A percentile compares a stretch with the other conserved stretches of the same genome.
Evolutionary conservation across 2,113 vertebrate species (phyloP).

Genomic region (Phalacrocorax brasilianus): DNA sequence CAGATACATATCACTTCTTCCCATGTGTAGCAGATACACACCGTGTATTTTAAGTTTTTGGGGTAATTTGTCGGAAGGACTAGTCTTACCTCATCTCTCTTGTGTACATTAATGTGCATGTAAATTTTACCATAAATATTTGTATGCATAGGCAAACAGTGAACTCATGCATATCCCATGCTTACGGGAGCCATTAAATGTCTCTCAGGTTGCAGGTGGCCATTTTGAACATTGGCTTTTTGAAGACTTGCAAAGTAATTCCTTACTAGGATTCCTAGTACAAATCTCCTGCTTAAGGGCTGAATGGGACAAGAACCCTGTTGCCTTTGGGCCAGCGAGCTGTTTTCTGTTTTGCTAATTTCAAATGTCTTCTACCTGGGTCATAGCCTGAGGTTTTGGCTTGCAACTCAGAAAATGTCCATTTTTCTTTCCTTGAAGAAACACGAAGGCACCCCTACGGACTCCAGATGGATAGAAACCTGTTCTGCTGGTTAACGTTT

Average conservation of each 20-base stretch:
- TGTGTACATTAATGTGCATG: background rate
- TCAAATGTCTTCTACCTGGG: background rate
- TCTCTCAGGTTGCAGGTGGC: background rate
- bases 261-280: background rate
- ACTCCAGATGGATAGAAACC: background rate
- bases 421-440: background rate
- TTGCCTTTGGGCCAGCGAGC: background rate
- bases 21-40: background rate
- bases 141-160: background rate
- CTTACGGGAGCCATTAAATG: background rate
- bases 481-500: background rate
- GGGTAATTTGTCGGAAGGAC: background rate
- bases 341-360: background rate
- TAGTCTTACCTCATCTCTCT: background rate
- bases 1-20: background rate
- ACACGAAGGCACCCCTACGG: background rate
- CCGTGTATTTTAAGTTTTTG: background rate
- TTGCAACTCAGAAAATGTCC: background rate
- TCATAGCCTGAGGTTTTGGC: background rate
- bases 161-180: background rate
- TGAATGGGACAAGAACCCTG: background rate
- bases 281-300: background rate
- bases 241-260: background rate
- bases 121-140: slow-evolving; percentile 16
- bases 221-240: background rate